Evolutionary conservation across 2,888 invertebrate species (phyloP).

Genomic region (Cantharis nigra): DNA sequence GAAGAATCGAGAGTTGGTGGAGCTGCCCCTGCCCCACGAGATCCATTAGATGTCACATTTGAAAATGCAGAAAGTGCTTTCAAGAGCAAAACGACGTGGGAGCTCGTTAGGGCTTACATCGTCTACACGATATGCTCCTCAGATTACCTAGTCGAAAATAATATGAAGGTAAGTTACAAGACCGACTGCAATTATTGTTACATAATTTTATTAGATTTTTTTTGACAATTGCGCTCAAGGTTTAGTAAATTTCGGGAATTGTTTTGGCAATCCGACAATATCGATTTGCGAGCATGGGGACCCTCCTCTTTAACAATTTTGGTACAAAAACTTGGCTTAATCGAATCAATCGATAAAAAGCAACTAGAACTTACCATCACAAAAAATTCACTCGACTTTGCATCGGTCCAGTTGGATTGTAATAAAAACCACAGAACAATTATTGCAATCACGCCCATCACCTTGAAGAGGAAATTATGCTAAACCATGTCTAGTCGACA

Average conservation of each 20-base stretch:
- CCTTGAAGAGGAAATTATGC: not conserved
- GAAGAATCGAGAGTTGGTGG: constrained; percentile 17
- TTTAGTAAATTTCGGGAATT: not conserved
- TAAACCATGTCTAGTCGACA: not conserved
- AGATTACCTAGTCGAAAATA: constrained; percentile 87
- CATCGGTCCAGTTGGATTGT: not conserved
- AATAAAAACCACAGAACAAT: not conserved
- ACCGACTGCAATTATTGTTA: not conserved
- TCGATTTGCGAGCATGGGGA: not conserved
- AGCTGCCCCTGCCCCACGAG: constrained; percentile 51
- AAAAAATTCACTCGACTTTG: not conserved
- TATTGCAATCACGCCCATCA: not conserved
- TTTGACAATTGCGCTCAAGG: not conserved
- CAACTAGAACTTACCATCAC: not conserved
- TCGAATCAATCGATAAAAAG: not conserved
- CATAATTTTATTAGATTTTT: not conserved
- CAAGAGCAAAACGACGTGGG: constrained; percentile 93
- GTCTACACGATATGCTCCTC: constrained; percentile 92
- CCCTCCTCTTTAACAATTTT: not conserved
- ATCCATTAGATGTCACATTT: constrained; percentile 84
- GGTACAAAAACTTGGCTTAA: not conserved
- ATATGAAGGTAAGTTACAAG: constrained; percentile 82
- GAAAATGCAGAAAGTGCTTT: constrained; percentile 89
- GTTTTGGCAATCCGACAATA: not conserved
- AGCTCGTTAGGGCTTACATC: constrained; percentile 86